phyloP scores from a whole-genome alignment of 2,888 invertebrate genomes.

The Drosophila mulleri region DNA sequence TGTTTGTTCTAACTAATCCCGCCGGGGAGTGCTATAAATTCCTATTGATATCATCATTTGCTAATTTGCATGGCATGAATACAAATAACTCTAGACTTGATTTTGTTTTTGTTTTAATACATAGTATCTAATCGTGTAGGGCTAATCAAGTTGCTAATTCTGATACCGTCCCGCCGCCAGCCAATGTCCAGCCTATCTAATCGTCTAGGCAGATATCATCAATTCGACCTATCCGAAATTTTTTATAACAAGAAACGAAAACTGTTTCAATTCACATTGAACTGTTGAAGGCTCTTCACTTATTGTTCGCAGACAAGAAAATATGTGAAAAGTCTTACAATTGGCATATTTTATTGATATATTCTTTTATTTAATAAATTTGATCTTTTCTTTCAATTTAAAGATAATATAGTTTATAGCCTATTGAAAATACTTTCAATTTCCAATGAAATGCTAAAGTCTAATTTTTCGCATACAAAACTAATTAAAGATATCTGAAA shows the following conservation, averaged over 20 bases:
- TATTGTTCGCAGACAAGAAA: neutral
- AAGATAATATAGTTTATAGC: too few species aligned
- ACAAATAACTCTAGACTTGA: too few species aligned
- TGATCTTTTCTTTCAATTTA: too few species aligned
- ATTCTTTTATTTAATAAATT: too few species aligned
- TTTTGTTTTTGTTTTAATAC: neutral
- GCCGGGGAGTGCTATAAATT: neutral
- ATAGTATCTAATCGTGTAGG: slow-evolving; percentile 22
- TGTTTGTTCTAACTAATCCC: neutral
- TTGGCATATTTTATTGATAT: neutral
- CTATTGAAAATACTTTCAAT: too few species aligned
- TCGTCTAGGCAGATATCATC: slow-evolving; percentile 25
- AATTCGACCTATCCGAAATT: slow-evolving; percentile 35
- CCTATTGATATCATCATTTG: slow-evolving; percentile 10
- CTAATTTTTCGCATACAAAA: too few species aligned
- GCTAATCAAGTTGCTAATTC: slow-evolving; percentile 2
- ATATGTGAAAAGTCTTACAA: neutral
- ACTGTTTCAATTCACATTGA: neutral
- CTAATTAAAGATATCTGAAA: too few species aligned
- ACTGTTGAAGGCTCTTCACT: neutral
- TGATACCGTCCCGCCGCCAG: neutral
- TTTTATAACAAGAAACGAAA: neutral
- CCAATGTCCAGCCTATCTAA: slow-evolving; percentile 33
- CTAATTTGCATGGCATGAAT: slow-evolving; percentile 4
- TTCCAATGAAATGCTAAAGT: too few species aligned